phyloP scores from a whole-genome alignment of 2,113 vertebrate genomes.

The Cercocebus atys region DNA sequence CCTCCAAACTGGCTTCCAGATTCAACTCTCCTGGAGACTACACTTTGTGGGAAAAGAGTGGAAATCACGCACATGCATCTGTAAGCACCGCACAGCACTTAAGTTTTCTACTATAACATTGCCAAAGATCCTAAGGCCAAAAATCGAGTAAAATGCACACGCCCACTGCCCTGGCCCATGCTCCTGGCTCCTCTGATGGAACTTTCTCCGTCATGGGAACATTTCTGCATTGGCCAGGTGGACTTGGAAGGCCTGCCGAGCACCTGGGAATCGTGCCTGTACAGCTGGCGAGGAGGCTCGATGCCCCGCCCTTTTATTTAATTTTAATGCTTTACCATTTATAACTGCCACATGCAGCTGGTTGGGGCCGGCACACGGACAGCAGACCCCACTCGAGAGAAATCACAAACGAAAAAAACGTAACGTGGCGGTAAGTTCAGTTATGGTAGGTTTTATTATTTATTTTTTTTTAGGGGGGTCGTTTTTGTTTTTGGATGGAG shows the following conservation, averaged over 20 bases:
- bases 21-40: too few relatives aligned
- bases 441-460: not conserved
- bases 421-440: not conserved
- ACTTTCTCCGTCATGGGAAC: accelerated
- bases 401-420: not conserved
- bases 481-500: too few relatives aligned
- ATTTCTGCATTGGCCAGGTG: too few relatives aligned
- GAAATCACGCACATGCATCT: not conserved
- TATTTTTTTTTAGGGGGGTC: accelerated
- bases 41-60: not conserved
- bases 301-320: not conserved
- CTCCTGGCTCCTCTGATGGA: accelerated
- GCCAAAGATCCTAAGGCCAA: not conserved
- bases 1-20: not conserved
- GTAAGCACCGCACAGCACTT: not conserved
- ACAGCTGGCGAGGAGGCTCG: not conserved
- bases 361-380: not conserved
- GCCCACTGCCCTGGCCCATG: not conserved
- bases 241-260: accelerated
- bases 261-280: not conserved
- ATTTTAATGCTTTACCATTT: not conserved
- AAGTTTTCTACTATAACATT: not conserved
- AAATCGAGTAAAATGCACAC: not conserved
- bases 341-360: not conserved
- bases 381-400: not conserved